phyloP scores from a whole-genome alignment of 2,113 vertebrate species.

The Istiophorus platypterus region DNA sequence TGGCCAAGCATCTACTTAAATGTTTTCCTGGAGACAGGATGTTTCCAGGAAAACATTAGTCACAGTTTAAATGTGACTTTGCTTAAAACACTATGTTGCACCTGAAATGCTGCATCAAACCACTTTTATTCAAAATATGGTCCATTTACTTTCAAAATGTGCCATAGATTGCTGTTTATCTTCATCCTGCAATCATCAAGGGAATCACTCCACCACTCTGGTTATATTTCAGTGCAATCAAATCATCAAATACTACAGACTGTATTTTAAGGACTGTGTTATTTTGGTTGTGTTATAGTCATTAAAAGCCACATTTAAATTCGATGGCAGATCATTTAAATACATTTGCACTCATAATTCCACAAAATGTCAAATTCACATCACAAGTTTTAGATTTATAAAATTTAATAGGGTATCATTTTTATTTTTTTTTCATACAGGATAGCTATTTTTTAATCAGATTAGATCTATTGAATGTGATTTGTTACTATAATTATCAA shows the following conservation, averaged over 20 bases:
- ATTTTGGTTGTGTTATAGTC: background rate
- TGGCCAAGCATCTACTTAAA: slow-evolving; percentile 28
- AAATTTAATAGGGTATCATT: background rate
- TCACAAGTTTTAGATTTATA: background rate
- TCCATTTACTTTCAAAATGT: slow-evolving; percentile 1
- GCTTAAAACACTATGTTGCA: background rate
- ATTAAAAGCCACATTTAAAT: background rate
- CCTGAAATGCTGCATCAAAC: background rate
- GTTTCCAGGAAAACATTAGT: background rate
- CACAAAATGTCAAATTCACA: background rate
- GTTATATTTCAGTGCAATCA: background rate
- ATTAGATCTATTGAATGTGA: background rate
- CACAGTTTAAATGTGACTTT: background rate
- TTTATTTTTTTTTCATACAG: background rate
- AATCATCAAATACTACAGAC: background rate
- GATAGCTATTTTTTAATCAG: background rate
- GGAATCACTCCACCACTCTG: background rate
- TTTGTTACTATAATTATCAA: background rate
- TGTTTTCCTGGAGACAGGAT: slow-evolving; percentile 19
- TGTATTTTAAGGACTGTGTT: background rate
- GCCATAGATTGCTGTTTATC: background rate
- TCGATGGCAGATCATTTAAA: background rate
- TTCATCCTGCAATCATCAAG: background rate
- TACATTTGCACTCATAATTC: background rate
- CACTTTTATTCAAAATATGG: background rate